These are phyloP conservation scores for Trachymyrmex septentrionalis DNA, from an alignment of 1,140 invertebrate genomes.

Conservation along the genomic window DNA sequence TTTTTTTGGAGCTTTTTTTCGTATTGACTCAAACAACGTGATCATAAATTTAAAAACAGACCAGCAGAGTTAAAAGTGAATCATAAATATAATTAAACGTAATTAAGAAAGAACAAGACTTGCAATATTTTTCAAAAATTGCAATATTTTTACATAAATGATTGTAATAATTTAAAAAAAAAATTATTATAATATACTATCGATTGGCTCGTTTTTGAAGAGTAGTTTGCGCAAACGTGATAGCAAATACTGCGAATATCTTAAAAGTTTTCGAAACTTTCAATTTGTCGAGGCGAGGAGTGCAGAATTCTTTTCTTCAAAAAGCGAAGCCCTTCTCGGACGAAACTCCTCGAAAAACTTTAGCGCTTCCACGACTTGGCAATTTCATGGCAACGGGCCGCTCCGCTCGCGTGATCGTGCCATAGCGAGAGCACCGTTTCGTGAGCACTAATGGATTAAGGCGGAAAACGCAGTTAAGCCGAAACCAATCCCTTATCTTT, in stretches of 20 bases:
- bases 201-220: too few relatives aligned
- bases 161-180: not conserved
- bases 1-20: too few relatives aligned
- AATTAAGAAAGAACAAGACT: not conserved
- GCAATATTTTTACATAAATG: not conserved
- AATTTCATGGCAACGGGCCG: slow-evolving; percentile 40
- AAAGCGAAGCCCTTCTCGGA: slow-evolving; percentile 13
- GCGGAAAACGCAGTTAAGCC: slow-evolving; percentile 78
- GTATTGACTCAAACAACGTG: too few relatives aligned
- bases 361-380: slow-evolving; percentile 13
- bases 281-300: slow-evolving; percentile 14
- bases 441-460: slow-evolving; percentile 78
- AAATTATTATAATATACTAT: not conserved
- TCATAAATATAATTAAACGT: not conserved
- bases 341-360: slow-evolving; percentile 54
- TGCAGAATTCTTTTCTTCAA: slow-evolving; percentile 29
- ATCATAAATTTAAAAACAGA: too few relatives aligned
- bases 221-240: not conserved
- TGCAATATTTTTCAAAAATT: not conserved
- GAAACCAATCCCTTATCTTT: slow-evolving; percentile 79
- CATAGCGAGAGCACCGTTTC: slow-evolving; percentile 71
- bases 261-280: slow-evolving; percentile 14
- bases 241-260: slow-evolving; percentile 25
- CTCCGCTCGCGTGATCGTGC: slow-evolving; percentile 69
- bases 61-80: not conserved